A percentile compares a stretch with the other conserved stretches of the same genome.
Evolutionary conservation across 2,113 vertebrate genomes (phyloP).

Genomic region (rat (Rattus norvegicus)): DNA sequence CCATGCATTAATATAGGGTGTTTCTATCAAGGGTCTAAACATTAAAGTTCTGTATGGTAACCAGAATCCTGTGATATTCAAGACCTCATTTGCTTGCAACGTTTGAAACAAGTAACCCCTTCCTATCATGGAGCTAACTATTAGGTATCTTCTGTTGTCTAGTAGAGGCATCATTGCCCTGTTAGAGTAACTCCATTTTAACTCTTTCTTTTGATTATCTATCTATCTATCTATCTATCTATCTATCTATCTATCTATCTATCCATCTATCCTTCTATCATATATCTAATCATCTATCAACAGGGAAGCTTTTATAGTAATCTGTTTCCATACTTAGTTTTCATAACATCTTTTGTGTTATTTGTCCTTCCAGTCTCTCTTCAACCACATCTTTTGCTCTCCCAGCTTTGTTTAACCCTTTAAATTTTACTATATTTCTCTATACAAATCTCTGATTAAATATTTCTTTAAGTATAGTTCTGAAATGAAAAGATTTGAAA

Average conservation of each 20-base stretch:
- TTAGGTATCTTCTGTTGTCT: background rate
- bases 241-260: background rate
- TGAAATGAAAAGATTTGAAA: background rate
- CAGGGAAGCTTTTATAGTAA: background rate
- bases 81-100: background rate
- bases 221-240: background rate
- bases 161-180: background rate
- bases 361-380: background rate
- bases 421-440: background rate
- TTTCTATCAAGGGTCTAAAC: background rate
- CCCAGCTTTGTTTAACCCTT: background rate
- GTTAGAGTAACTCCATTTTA: background rate
- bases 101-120: background rate
- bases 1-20: background rate
- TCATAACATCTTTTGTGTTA: background rate
- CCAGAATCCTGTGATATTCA: background rate
- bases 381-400: background rate
- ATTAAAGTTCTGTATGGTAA: background rate
- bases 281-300: background rate
- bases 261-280: background rate
- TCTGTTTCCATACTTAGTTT: background rate
- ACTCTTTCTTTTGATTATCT: background rate
- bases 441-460: background rate
- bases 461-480: background rate
- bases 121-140: background rate